Evolutionary conservation across 2,888 invertebrate genomes (phyloP).

Genomic region (Cheilosia vulpina): DNA sequence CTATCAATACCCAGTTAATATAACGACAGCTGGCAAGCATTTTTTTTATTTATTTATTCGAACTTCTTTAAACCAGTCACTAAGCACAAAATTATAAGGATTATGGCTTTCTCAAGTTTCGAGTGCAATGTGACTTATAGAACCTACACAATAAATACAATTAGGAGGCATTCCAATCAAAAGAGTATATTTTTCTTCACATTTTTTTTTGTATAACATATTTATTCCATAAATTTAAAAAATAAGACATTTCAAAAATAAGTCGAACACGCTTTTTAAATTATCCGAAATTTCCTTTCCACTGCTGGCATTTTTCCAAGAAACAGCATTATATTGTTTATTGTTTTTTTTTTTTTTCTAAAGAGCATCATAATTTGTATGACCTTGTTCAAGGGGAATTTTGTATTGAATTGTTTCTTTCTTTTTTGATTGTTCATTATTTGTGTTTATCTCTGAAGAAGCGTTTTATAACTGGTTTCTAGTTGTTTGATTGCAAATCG

Average conservation of each 20-base stretch:
- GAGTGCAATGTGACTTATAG: too few relatives aligned
- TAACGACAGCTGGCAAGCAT: too few relatives aligned
- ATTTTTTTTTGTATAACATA: not conserved
- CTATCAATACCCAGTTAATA: too few relatives aligned
- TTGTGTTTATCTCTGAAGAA: slow-evolving; percentile 12
- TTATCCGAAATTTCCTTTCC: slow-evolving; percentile 19
- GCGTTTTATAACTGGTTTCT: slow-evolving; percentile 5
- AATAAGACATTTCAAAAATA: slow-evolving; percentile 38
- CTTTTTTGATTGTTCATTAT: slow-evolving; percentile 8
- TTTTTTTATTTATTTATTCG: too few relatives aligned
- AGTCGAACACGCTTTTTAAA: slow-evolving; percentile 49
- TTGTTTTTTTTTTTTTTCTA: not conserved
- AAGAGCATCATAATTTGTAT: slow-evolving; percentile 45
- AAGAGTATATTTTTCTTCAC: not conserved
- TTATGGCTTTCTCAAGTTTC: too few relatives aligned
- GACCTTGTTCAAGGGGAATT: slow-evolving; percentile 56
- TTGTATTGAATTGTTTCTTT: slow-evolving; percentile 19
- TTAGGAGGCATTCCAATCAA: not conserved
- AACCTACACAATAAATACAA: too few relatives aligned
- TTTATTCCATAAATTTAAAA: not conserved
- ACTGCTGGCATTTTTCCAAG: slow-evolving; percentile 24
- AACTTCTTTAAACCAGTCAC: too few relatives aligned
- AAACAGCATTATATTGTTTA: slow-evolving; percentile 1
- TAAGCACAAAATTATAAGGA: too few relatives aligned
- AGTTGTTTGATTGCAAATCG: not conserved